A percentile compares a stretch with the other conserved stretches of the same genome.
Evolutionary conservation across 2,888 invertebrate species (phyloP).

Genomic region (Orthonychiurus folsomi): DNA sequence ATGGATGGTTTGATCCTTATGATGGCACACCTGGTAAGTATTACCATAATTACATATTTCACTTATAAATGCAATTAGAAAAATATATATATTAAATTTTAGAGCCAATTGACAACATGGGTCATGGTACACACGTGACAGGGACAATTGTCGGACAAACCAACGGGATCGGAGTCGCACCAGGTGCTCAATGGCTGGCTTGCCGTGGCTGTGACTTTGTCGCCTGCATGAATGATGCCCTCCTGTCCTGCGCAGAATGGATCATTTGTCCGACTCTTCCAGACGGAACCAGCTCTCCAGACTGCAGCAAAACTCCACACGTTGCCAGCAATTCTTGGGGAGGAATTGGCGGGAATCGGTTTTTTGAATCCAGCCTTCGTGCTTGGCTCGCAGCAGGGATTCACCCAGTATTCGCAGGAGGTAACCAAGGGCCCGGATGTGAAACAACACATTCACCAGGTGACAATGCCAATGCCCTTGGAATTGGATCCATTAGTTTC

Average conservation of each 20-base stretch:
- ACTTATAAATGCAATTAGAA: too few species aligned
- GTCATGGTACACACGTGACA: conserved; percentile 1
- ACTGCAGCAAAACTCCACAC: background rate
- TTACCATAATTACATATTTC: too few species aligned
- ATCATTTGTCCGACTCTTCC: background rate
- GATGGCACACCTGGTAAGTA: too few species aligned
- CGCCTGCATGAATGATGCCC: background rate
- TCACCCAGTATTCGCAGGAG: background rate
- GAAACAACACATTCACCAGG: background rate
- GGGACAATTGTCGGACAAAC: background rate
- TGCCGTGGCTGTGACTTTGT: background rate
- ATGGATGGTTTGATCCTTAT: background rate
- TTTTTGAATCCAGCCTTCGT: background rate
- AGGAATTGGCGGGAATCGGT: background rate
- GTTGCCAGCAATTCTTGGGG: conserved; percentile 1
- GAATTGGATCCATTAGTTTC: background rate
- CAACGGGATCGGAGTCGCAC: conserved; percentile 2
- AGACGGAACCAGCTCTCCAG: conserved; percentile 4
- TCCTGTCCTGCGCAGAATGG: background rate
- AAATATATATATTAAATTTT: too few species aligned
- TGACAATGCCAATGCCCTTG: conserved; percentile 2
- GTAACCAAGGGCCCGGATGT: background rate
- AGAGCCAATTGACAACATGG: background rate
- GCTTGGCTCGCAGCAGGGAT: background rate
- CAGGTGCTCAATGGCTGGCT: background rate